Evolutionary conservation across 2,113 vertebrate species (phyloP).

Genomic region (Serilophus lunatus): DNA sequence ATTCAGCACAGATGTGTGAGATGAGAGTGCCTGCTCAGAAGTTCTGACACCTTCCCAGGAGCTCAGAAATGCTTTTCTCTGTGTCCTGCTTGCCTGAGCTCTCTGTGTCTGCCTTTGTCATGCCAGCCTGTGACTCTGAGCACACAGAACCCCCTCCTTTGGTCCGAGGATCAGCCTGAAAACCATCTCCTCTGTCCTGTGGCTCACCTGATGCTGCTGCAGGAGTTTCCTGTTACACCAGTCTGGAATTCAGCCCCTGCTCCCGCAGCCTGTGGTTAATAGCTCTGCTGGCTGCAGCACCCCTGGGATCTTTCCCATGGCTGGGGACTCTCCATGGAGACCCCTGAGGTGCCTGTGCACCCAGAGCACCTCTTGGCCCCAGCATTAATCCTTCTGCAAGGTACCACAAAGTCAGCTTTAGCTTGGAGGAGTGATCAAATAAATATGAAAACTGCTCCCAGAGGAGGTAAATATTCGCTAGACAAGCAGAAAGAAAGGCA

Average conservation of each 20-base stretch:
- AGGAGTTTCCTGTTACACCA: not conserved
- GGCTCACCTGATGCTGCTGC: not conserved
- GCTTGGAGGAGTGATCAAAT: constrained; percentile 34
- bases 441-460: constrained; percentile 34
- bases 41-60: not conserved
- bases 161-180: fast-evolving
- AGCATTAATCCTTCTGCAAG: not conserved
- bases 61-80: not conserved
- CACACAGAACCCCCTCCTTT: not conserved
- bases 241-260: not conserved
- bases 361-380: not conserved
- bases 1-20: not conserved
- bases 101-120: not conserved
- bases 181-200: not conserved
- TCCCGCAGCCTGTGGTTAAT: not conserved
- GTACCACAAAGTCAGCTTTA: not conserved
- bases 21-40: not conserved
- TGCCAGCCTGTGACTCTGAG: not conserved
- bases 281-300: not conserved
- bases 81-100: not conserved
- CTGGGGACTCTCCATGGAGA: not conserved
- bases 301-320: not conserved
- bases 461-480: constrained; percentile 49
- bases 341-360: not conserved
- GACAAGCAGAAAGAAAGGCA: constrained; percentile 58